Percentiles rank a stretch among this genome's conserved stretches.
phyloP scores from a whole-genome alignment of 2,888 invertebrate species.

The Netelia inedita region DNA sequence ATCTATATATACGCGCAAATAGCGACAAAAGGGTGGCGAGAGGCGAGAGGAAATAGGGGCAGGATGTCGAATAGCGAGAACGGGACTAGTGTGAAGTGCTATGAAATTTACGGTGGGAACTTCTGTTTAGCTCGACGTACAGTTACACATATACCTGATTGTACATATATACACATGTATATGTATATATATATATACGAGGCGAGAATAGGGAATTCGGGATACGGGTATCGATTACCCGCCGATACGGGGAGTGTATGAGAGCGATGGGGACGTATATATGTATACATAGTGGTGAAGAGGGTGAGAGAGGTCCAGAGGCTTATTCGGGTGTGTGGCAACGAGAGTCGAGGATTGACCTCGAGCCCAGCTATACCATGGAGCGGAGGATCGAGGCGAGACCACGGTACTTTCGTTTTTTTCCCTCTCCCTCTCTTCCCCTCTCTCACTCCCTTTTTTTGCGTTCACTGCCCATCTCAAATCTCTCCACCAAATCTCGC shows the following conservation, averaged over 20 bases:
- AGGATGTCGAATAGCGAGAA: slow-evolving; percentile 26
- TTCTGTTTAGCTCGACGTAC: slow-evolving; percentile 44
- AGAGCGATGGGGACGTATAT: background rate
- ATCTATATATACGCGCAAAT: slow-evolving; percentile 16
- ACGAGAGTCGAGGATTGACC: slow-evolving; percentile 66
- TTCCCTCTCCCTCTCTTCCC: slow-evolving; percentile 22
- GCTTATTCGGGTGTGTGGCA: slow-evolving; percentile 60
- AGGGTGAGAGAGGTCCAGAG: slow-evolving; percentile 42
- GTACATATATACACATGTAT: background rate
- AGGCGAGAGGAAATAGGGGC: background rate
- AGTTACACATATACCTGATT: slow-evolving; percentile 22
- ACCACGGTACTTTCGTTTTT: slow-evolving; percentile 16
- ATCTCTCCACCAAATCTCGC: slow-evolving; percentile 60
- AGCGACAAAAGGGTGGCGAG: slow-evolving; percentile 8
- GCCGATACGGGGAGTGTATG: slow-evolving; percentile 16
- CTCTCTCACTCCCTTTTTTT: slow-evolving; percentile 6
- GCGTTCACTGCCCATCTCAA: slow-evolving; percentile 26
- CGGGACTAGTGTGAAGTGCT: slow-evolving; percentile 46
- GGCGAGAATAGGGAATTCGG: slow-evolving; percentile 54
- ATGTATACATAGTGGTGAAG: slow-evolving; percentile 23
- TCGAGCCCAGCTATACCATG: slow-evolving; percentile 3
- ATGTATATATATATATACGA: slow-evolving; percentile 11
- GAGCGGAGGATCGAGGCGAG: no score
- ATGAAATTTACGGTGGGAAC: slow-evolving; percentile 59
- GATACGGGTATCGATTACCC: slow-evolving; percentile 65